A percentile compares a stretch with the other conserved stretches of the same genome.
Evolutionary conservation across 2,888 invertebrate genomes (phyloP).

Genomic region (Plebejus melissa): DNA sequence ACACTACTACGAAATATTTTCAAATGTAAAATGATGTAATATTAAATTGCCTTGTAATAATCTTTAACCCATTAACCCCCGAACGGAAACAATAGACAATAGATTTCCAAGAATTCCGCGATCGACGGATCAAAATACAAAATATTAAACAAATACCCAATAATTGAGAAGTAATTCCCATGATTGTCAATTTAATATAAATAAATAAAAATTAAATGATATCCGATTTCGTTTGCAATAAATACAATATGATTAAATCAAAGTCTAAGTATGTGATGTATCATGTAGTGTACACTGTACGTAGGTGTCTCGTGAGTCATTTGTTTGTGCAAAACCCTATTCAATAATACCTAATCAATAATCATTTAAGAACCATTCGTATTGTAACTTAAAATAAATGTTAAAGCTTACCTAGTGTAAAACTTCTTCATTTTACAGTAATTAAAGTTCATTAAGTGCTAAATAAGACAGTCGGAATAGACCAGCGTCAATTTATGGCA

Average conservation of each 20-base stretch:
- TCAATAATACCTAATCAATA: neutral
- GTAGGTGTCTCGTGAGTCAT: neutral
- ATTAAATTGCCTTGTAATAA: neutral
- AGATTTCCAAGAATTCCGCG: too few species aligned
- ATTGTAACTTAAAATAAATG: conserved; percentile 8
- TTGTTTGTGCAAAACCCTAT: neutral
- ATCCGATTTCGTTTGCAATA: neutral
- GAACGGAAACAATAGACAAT: too few species aligned
- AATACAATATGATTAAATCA: neutral
- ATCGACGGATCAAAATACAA: neutral
- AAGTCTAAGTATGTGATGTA: neutral
- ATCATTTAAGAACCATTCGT: neutral
- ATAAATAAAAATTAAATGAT: neutral
- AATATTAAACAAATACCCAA: neutral
- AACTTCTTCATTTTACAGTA: neutral
- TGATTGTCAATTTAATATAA: neutral
- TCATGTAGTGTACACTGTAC: neutral
- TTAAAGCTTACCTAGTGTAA: conserved; percentile 19
- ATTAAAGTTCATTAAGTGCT: neutral
- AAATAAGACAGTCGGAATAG: neutral
- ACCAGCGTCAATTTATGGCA: conserved; percentile 23
- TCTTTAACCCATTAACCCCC: neutral
- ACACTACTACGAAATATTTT: neutral
- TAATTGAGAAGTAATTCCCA: neutral
- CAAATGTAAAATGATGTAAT: neutral